Evolutionary conservation across 2,888 invertebrate species (phyloP).

Genomic region (Ichneumoninae sp.): DNA sequence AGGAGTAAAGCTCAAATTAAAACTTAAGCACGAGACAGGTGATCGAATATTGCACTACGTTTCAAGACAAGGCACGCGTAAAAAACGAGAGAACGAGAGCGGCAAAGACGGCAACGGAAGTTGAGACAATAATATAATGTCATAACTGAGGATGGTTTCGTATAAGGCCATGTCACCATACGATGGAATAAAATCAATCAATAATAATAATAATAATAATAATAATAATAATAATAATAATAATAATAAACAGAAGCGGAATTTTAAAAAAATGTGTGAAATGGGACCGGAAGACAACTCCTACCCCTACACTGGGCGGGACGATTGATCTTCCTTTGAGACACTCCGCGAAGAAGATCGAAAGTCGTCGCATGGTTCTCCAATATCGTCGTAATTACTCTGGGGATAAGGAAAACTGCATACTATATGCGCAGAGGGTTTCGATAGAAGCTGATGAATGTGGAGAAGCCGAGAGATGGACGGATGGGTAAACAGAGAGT

Average conservation of each 20-base stretch:
- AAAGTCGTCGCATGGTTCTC: conserved; percentile 17
- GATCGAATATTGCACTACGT: no score
- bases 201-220: no score
- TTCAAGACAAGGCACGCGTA: no score
- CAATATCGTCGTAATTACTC: conserved; percentile 44
- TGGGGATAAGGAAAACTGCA: not conserved
- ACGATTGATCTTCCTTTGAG: conserved; percentile 15
- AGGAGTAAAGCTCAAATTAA: no score
- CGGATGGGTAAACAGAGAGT: not conserved
- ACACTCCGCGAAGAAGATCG: conserved; percentile 2
- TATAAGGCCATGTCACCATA: no score
- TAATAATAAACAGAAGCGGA: not conserved
- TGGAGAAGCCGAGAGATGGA: conserved; percentile 22
- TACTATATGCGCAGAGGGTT: conserved; percentile 5
- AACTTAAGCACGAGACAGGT: no score
- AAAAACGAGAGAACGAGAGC: no score
- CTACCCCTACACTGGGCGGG: not conserved
- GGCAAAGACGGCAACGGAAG: no score
- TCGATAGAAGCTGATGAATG: conserved; percentile 38
- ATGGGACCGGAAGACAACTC: not conserved
- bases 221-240: no score
- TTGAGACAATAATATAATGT: no score
- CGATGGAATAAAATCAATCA: no score
- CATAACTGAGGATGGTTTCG: no score
- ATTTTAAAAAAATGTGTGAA: not conserved